Conservation (phyloP, 2,888 invertebrate species). For the Herminia tarsipennalis region DNA sequence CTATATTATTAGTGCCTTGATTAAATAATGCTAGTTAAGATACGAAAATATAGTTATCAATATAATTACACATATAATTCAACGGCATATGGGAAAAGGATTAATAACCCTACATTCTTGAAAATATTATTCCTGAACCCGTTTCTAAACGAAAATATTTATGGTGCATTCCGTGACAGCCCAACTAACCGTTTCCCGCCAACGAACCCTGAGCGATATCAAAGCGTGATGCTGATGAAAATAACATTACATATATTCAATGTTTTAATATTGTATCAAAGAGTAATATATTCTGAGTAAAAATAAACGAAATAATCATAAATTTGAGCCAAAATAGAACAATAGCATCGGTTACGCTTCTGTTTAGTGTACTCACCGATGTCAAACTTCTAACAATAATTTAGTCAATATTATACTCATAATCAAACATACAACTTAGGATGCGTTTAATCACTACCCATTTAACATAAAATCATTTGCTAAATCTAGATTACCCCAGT, state of each 20-base stretch:
- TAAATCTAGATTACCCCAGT: too few relatives aligned
- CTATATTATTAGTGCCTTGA: too few relatives aligned
- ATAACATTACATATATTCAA: neutral
- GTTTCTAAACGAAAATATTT: constrained; percentile 12
- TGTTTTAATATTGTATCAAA: neutral
- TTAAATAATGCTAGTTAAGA: too few relatives aligned
- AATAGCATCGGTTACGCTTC: constrained; percentile 4
- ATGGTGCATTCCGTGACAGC: constrained; percentile 11
- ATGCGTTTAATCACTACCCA: constrained; percentile 1
- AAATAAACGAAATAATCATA: neutral
- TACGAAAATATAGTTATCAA: too few relatives aligned
- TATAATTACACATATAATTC: too few relatives aligned
- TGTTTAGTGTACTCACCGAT: constrained; percentile 42
- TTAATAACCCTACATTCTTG: too few relatives aligned
- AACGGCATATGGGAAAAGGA: too few relatives aligned
- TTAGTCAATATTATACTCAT: constrained; percentile 21
- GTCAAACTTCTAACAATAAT: constrained; percentile 41
- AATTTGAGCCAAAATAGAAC: neutral
- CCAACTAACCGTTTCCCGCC: constrained; percentile 32
- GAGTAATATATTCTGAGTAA: neutral
- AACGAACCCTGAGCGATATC: constrained; percentile 5
- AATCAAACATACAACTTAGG: constrained; percentile 16
- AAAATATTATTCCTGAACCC: neutral
- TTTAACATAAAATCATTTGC: constrained; percentile 5
- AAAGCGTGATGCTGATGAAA: neutral